A percentile compares a stretch with the other conserved stretches of the same genome.
These are phyloP conservation scores for Callaeas wilsoni DNA, from an alignment of 2,113 vertebrate genomes.

Conservation along the genomic window DNA sequence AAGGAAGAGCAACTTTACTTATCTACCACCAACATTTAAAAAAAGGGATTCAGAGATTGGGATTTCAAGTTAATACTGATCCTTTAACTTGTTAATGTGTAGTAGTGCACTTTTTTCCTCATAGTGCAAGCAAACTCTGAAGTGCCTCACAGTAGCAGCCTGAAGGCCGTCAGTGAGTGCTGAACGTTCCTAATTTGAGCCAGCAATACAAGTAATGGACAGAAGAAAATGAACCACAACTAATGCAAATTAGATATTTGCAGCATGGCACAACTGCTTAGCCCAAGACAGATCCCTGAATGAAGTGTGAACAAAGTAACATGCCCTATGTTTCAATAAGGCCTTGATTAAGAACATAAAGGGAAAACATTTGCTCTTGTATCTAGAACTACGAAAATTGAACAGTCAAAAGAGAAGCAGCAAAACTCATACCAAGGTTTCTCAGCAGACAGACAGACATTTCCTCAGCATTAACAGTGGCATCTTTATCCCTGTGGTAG, in stretches of 20 bases:
- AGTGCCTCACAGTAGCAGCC: not conserved
- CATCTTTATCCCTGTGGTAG: constrained; percentile 80
- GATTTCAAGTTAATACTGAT: not conserved
- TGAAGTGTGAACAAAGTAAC: not conserved
- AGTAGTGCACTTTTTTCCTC: not conserved
- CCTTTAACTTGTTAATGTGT: not conserved
- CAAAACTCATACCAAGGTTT: constrained; percentile 79
- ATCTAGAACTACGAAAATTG: not conserved
- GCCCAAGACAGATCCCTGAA: not conserved
- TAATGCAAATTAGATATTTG: not conserved
- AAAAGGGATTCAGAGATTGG: not conserved
- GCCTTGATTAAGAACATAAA: not conserved
- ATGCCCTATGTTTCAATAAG: not conserved
- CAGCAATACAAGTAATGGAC: not conserved
- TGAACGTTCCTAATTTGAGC: not conserved
- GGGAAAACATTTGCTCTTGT: not conserved
- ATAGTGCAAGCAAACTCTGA: not conserved
- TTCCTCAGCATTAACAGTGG: constrained; percentile 76
- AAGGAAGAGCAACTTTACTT: not conserved
- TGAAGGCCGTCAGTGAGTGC: not conserved
- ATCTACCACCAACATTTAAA: not conserved
- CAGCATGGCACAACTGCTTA: not conserved
- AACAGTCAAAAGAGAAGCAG: not conserved
- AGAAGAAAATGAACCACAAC: not conserved
- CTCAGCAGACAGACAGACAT: constrained; percentile 83